Evolutionary conservation across 2,113 vertebrate genomes (phyloP).

Genomic region (Oryzias curvinotus): DNA sequence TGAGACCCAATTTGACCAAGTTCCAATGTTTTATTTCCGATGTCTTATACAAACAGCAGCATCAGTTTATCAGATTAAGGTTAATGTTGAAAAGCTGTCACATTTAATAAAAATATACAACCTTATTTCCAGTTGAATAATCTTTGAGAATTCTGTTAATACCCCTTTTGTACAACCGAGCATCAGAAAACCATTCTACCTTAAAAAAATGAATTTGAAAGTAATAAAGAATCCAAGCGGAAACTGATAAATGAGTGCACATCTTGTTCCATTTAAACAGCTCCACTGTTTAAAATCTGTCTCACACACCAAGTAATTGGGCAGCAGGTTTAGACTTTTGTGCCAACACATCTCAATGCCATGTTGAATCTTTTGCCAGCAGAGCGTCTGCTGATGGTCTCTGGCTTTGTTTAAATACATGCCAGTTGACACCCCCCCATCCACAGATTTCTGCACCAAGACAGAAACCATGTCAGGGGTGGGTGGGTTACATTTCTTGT

Average conservation of each 20-base stretch:
- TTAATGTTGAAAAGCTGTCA: too few relatives aligned
- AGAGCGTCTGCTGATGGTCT: not conserved
- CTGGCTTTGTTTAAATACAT: slow-evolving; percentile 38
- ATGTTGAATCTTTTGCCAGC: slow-evolving; percentile 16
- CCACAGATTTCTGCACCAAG: slow-evolving; percentile 10
- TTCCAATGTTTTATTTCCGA: too few relatives aligned
- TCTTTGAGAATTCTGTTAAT: too few relatives aligned
- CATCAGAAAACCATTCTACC: too few relatives aligned
- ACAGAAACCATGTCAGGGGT: slow-evolving; percentile 6
- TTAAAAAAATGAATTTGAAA: too few relatives aligned
- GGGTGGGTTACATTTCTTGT: not conserved
- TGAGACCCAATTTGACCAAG: too few relatives aligned
- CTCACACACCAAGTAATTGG: slow-evolving; percentile 24
- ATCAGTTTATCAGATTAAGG: too few relatives aligned
- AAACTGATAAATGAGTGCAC: not conserved
- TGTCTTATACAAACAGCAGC: too few relatives aligned
- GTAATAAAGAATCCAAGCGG: too few relatives aligned
- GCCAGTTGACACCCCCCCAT: slow-evolving; percentile 24
- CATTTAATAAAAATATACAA: too few relatives aligned
- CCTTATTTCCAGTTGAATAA: too few relatives aligned
- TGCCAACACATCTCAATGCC: slow-evolving; percentile 11
- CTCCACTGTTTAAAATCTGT: slow-evolving; percentile 6
- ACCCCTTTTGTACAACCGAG: too few relatives aligned
- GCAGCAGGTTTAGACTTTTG: slow-evolving; percentile 4
- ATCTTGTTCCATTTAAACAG: not conserved